Evolutionary conservation across 2,797 vertebrate genomes (phyloP).

Genomic region (Halcyon chelicuti): DNA sequence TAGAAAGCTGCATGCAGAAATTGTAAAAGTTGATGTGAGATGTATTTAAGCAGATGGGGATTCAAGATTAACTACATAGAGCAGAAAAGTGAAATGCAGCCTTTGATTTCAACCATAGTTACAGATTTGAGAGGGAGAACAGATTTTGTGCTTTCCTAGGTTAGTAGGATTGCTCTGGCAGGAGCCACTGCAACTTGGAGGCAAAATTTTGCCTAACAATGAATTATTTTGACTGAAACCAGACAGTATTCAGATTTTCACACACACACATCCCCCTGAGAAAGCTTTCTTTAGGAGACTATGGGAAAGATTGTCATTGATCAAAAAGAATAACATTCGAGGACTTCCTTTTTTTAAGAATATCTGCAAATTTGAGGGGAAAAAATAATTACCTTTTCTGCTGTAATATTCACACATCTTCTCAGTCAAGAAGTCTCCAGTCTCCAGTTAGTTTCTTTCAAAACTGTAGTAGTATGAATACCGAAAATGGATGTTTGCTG

Average conservation of each 20-base stretch:
- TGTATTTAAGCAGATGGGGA: background rate
- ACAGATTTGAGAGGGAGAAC: background rate
- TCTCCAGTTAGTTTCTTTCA: background rate
- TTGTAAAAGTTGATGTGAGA: background rate
- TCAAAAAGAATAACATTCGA: background rate
- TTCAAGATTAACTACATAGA: background rate
- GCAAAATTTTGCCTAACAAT: background rate
- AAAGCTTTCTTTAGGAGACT: background rate
- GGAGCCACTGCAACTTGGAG: background rate
- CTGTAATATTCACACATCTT: background rate
- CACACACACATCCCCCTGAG: fast-evolving
- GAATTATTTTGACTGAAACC: background rate
- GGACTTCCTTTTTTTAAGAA: background rate
- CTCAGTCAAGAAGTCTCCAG: background rate
- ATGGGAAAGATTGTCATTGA: background rate
- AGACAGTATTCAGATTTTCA: background rate
- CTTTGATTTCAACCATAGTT: background rate
- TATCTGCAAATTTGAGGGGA: background rate
- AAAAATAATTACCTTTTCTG: background rate
- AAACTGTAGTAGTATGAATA: background rate
- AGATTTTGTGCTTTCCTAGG: background rate
- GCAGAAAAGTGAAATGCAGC: fast-evolving
- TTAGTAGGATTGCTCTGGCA: background rate
- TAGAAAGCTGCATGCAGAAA: background rate
- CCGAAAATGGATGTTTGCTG: constrained; percentile 38